Evolutionary conservation across 2,888 invertebrate species (phyloP).

Genomic region (Litoditis marina): DNA sequence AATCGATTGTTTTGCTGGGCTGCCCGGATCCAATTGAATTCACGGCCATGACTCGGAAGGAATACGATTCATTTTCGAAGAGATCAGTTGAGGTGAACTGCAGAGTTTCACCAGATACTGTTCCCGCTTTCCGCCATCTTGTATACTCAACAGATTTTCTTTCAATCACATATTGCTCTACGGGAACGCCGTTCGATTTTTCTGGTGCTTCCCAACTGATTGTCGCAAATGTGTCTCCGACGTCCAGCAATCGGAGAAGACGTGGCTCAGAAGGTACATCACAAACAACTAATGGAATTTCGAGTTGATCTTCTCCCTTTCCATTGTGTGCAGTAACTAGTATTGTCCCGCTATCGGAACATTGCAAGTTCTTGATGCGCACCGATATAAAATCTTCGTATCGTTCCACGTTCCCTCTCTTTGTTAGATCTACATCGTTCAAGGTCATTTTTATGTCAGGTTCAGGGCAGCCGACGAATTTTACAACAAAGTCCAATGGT

Average conservation of each 20-base stretch:
- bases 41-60: conserved; percentile 41
- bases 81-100: conserved; percentile 26
- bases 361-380: conserved; percentile 70
- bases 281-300: conserved; percentile 36
- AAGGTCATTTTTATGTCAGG: conserved; percentile 61
- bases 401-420: conserved; percentile 58
- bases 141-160: conserved; percentile 32
- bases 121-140: conserved; percentile 37
- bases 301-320: conserved; percentile 17
- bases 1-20: conserved; percentile 30
- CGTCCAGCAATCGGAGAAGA: conserved; percentile 9
- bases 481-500: conserved; percentile 40
- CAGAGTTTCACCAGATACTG: conserved; percentile 9
- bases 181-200: conserved; percentile 20
- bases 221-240: conserved; percentile 10
- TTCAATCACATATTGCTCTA: conserved; percentile 39
- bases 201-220: conserved; percentile 24
- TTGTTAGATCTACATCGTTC: conserved; percentile 54
- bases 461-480: conserved; percentile 38
- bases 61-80: conserved; percentile 40
- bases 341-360: conserved; percentile 73
- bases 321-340: conserved; percentile 67
- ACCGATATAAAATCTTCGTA: conserved; percentile 46
- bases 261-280: conserved; percentile 50
- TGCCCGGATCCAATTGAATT: conserved; percentile 30